Evolutionary conservation across 2,797 vertebrate species (phyloP).

Genomic region (Peromyscus eremicus): DNA sequence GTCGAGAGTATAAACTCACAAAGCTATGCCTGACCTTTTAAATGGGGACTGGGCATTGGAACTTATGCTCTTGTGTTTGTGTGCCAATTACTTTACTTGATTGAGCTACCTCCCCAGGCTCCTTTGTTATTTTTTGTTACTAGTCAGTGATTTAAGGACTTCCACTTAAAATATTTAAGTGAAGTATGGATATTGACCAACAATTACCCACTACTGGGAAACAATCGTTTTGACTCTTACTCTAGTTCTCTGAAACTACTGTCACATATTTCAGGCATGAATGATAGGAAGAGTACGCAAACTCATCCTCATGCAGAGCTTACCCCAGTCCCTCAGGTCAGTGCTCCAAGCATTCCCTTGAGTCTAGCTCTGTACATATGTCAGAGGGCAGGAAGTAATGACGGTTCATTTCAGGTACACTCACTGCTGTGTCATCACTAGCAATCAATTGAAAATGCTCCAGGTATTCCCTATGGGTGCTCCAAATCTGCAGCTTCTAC

Average conservation of each 20-base stretch:
- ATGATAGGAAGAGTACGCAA: not conserved
- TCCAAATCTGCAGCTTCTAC: conserved; percentile 46
- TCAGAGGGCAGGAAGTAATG: not conserved
- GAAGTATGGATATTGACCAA: conserved; percentile 8
- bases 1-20: not conserved
- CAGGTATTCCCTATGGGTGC: conserved; percentile 14
- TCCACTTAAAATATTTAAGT: conserved; percentile 48
- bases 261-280: not conserved
- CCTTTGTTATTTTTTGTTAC: not conserved
- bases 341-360: not conserved
- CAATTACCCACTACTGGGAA: not conserved
- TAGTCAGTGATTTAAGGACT: conserved; percentile 1
- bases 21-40: not conserved
- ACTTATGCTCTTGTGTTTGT: not conserved
- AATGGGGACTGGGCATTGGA: not conserved
- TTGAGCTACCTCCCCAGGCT: not conserved
- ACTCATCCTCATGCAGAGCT: not conserved
- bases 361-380: not conserved
- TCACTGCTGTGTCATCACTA: conserved; percentile 24
- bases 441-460: conserved; percentile 1
- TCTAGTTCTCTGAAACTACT: conserved; percentile 15
- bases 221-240: not conserved
- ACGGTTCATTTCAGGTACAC: not conserved
- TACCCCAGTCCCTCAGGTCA: not conserved
- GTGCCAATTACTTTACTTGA: not conserved